Percentiles rank a stretch among this genome's conserved stretches.
Evolutionary conservation across 2,888 invertebrate genomes (phyloP).

Genomic region (Argyra leucocephala): DNA sequence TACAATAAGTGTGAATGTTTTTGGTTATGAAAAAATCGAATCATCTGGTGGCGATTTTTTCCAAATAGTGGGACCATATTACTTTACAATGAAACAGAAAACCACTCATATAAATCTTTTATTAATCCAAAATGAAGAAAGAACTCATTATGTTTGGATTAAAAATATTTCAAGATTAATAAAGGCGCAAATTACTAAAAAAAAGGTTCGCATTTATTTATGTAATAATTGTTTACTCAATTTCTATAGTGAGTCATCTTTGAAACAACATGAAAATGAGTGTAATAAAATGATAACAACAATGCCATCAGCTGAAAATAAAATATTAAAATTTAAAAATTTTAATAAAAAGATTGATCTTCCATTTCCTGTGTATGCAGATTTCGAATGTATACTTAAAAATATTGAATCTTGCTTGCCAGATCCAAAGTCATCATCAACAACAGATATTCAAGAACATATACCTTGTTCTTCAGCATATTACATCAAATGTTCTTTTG

Average conservation of each 20-base stretch:
- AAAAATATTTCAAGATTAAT: background rate
- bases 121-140: background rate
- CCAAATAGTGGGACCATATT: background rate
- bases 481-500: background rate
- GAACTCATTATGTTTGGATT: too few relatives aligned
- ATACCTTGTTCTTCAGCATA: background rate
- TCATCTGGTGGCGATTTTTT: background rate
- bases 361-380: background rate
- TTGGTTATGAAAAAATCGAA: background rate
- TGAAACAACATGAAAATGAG: background rate
- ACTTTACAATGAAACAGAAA: background rate
- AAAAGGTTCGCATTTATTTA: background rate
- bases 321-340: constrained; percentile 20
- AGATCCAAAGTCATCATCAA: too few relatives aligned
- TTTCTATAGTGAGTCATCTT: background rate
- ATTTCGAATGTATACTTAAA: background rate
- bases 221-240: background rate
- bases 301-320: constrained; percentile 23
- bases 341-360: constrained; percentile 17
- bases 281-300: constrained; percentile 12
- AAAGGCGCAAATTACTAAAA: background rate
- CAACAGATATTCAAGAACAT: too few relatives aligned
- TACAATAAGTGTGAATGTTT: background rate
- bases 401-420: too few relatives aligned
- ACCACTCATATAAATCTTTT: background rate